Percentiles rank a stretch among this genome's conserved stretches.
These are phyloP conservation scores for Zygothrica quintamaculata DNA, from an alignment of 2,888 invertebrate species.

Conservation along the genomic window DNA sequence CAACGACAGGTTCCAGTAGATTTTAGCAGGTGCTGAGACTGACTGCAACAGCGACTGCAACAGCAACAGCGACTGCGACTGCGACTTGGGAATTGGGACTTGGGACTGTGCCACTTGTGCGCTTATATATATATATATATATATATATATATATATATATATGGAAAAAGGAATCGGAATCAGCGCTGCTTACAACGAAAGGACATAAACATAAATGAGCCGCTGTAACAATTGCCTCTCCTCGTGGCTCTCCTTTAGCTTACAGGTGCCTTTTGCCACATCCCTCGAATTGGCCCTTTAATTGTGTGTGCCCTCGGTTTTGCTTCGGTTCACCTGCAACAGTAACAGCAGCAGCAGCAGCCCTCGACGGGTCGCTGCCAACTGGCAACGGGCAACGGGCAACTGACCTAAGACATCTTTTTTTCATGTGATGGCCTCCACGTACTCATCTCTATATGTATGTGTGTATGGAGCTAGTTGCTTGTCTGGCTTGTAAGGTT, in stretches of 20 bases:
- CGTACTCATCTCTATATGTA: slow-evolving; percentile 23
- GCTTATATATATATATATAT: too few relatives aligned
- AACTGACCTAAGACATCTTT: slow-evolving; percentile 83
- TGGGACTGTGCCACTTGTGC: slow-evolving; percentile 58
- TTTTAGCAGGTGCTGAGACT: slow-evolving; percentile 73
- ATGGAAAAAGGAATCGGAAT: slow-evolving; percentile 73
- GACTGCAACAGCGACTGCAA: too few relatives aligned
- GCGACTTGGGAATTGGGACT: too few relatives aligned
- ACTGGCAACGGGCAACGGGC: slow-evolving; percentile 41
- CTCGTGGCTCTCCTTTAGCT: slow-evolving; percentile 39
- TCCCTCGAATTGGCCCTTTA: slow-evolving; percentile 61
- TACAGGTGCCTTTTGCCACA: slow-evolving; percentile 75
- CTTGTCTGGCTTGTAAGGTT: slow-evolving; percentile 3
- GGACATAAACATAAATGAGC: slow-evolving; percentile 81
- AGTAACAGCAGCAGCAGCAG: too few relatives aligned
- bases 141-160: too few relatives aligned
- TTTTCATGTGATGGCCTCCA: slow-evolving; percentile 77
- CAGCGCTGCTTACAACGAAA: slow-evolving; percentile 77
- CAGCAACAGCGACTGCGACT: too few relatives aligned
- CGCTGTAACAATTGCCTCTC: slow-evolving; percentile 71
- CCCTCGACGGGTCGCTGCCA: slow-evolving; percentile 21
- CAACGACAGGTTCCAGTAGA: slow-evolving; percentile 75
- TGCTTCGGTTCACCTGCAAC: slow-evolving; percentile 72
- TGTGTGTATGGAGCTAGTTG: slow-evolving; percentile 2
- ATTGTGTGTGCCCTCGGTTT: slow-evolving; percentile 74